Evolutionary conservation across 1,140 invertebrate genomes (phyloP), one percentile per base, ranked within the genome.

Genomic region (Anastrepha obliqua): DNA sequence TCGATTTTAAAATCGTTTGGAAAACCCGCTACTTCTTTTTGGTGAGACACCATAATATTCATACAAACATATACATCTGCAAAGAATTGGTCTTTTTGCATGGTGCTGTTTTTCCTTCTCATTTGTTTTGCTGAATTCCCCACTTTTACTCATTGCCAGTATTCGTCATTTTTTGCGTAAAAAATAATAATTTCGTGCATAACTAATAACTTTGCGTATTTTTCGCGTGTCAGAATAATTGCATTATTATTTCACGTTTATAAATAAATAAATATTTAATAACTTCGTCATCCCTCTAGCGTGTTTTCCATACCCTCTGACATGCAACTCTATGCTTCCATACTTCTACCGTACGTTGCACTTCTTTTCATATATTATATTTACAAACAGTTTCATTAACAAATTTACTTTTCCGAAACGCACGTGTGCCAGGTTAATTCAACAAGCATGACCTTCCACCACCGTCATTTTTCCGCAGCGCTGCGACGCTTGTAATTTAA

Each of bases 161-260:
- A 29, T 0, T 29, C 29, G 29, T 29, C 7, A 15, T 74, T 74
- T 74, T 70, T 44, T 17, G 15, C 39, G 13, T 44, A 44, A 15
- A 74, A 74, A 74, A 44, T 15, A 44, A 47, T 74, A 74, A 74
- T 74, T 74, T 44, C 39, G 44, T 44, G 67, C 42, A 74, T 74
- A 74, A 74, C 44, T 74, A 74, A 74, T 74, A 74, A 74, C 42
- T 74, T 47, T 42, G 67, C 67, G 29, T 29, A 29, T 29, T 29
- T 29, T 29, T 29, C 29, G 29, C 29, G 29, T 29, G 29, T 1
- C 29, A 29, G 29, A 29, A 29, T 29, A 29, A 29, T 29, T 29
- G 29, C 29, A 29, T 29, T 29, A 29, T 29, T 29, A 29, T 29
- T 29, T 29, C 29, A 29, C 29, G 29, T 29, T 29, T 29, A 29